Evolutionary conservation across 2,797 vertebrate genomes (phyloP).

Genomic region (Apogon talboti): DNA sequence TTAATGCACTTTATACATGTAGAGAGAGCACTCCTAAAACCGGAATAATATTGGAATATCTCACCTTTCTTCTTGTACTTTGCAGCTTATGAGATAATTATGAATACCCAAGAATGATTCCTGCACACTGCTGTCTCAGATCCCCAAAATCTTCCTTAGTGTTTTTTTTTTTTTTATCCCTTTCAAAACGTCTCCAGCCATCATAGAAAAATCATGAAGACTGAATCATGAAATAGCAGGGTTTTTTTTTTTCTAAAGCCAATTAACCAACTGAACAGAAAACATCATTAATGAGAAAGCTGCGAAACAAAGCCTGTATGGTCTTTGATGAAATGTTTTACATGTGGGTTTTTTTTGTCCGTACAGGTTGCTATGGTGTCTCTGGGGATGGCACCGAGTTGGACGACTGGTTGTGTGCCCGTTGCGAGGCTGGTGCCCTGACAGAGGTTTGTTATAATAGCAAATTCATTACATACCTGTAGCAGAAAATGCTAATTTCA

Average conservation of each 20-base stretch:
- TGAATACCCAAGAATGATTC: background rate
- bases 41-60: too few relatives aligned
- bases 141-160: background rate
- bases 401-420: slow-evolving; percentile 91
- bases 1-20: too few relatives aligned
- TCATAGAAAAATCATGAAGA: background rate
- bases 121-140: background rate
- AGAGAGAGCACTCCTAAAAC: too few relatives aligned
- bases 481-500: background rate
- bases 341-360: slow-evolving; percentile 17
- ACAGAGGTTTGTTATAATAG: slow-evolving; percentile 85
- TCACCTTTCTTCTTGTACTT: background rate
- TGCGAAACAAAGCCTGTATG: background rate
- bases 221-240: background rate
- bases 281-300: background rate
- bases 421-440: slow-evolving; percentile 92
- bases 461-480: background rate
- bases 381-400: slow-evolving; percentile 85
- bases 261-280: background rate
- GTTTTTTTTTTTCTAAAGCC: too few relatives aligned
- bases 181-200: background rate
- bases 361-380: slow-evolving; percentile 93
- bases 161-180: too few relatives aligned
- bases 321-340: slow-evolving; percentile 4
- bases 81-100: background rate